Conservation (phyloP, 2,113 vertebrate genomes). For the Serilophus lunatus region DNA sequence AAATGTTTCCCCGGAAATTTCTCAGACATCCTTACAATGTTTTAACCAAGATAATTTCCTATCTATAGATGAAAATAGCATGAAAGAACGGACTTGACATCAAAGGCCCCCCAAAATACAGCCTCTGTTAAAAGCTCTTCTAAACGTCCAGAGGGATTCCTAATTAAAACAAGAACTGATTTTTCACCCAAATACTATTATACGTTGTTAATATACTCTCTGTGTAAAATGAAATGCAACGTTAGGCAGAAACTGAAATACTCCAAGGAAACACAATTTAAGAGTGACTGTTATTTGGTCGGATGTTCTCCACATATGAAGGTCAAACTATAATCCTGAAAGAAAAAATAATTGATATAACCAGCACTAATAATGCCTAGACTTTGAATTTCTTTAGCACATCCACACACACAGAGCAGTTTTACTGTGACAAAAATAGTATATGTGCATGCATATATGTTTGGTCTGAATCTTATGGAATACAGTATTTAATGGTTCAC, state of each 20-base stretch:
- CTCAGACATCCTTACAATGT: not conserved
- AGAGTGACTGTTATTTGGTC: not conserved
- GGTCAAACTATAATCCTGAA: not conserved
- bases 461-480: not conserved
- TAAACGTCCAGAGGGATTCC: not conserved
- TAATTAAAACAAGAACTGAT: not conserved
- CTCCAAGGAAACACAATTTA: not conserved
- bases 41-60: not conserved
- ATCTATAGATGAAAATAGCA: not conserved
- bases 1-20: not conserved
- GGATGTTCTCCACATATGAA: not conserved
- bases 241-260: not conserved
- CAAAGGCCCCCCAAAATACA: not conserved
- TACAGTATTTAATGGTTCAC: not conserved
- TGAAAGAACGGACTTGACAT: not conserved
- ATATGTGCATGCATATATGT: not conserved
- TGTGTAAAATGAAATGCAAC: not conserved
- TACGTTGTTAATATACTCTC: not conserved
- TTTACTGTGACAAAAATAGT: not conserved
- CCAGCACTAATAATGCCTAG: not conserved
- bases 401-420: not conserved
- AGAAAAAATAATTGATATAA: not conserved
- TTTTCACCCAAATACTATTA: not conserved
- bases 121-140: not conserved
- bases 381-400: not conserved